These are phyloP conservation scores for Tridacna gigas DNA, from an alignment of 2,888 invertebrate species.

Conservation along the genomic window DNA sequence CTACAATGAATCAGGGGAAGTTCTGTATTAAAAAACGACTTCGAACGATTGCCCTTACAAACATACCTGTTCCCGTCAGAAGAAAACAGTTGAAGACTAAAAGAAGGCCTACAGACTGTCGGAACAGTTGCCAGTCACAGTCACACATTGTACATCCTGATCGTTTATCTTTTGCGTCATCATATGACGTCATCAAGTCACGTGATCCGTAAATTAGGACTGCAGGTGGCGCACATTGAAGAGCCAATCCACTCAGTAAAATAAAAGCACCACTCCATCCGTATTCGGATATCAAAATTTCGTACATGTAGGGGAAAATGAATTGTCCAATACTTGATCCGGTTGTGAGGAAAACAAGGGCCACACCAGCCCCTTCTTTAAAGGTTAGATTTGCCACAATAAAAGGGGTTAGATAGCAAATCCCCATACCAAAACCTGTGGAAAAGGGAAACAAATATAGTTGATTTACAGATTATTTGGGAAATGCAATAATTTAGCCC, in stretches of 20 bases:
- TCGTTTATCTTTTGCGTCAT: neutral
- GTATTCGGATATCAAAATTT: constrained; percentile 35
- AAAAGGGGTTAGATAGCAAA: constrained; percentile 41
- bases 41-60: too few species aligned
- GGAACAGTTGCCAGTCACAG: neutral
- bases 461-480: too few species aligned
- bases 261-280: constrained; percentile 44
- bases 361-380: constrained; percentile 44
- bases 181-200: constrained; percentile 3
- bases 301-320: constrained; percentile 36
- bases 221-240: constrained; percentile 35
- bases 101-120: too few species aligned
- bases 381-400: constrained; percentile 42
- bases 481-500: too few species aligned
- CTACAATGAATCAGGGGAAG: too few species aligned
- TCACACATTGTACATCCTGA: neutral
- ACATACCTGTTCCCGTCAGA: constrained; percentile 8
- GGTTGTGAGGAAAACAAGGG: constrained; percentile 50
- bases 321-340: constrained; percentile 55
- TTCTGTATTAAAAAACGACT: too few species aligned
- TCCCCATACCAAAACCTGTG: constrained; percentile 51
- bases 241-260: constrained; percentile 33
- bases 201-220: constrained; percentile 30
- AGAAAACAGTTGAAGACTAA: neutral
- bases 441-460: neutral